Evolutionary conservation across 2,888 invertebrate species (phyloP).

Genomic region (Acholoe squamosa): DNA sequence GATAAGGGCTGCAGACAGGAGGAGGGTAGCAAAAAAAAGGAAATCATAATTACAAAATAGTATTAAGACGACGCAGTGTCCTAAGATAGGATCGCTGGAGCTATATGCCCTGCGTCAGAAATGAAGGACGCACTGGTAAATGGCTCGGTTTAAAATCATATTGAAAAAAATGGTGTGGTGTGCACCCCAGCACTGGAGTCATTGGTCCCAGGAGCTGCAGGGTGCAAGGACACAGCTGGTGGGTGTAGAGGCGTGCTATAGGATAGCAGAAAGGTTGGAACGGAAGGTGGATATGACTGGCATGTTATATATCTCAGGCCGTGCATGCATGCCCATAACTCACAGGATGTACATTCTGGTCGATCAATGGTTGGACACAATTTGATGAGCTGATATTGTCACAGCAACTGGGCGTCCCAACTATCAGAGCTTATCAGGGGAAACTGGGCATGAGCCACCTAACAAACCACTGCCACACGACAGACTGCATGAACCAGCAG

Average conservation of each 20-base stretch:
- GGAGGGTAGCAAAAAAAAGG: neutral
- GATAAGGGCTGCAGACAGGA: neutral
- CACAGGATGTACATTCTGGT: neutral
- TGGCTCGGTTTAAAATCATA: neutral
- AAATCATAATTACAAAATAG: conserved; percentile 35
- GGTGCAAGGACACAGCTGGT: neutral
- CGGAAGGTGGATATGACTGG: neutral
- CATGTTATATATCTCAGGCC: conserved; percentile 40
- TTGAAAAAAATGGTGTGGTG: neutral
- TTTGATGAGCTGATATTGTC: conserved; percentile 15
- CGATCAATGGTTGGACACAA: conserved; percentile 15
- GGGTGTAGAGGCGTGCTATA: neutral
- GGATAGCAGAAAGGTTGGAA: neutral
- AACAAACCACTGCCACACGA: neutral
- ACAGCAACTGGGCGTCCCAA: neutral
- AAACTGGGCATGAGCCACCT: no score
- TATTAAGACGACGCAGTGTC: conserved; percentile 33
- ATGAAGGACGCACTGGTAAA: neutral
- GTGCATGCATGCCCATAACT: conserved; percentile 30
- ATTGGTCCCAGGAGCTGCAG: neutral
- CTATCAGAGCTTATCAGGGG: no score
- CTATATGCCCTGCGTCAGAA: conserved; percentile 40
- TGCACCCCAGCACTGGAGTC: conserved; percentile 5
- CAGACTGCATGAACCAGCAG: neutral
- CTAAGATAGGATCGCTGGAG: neutral